Conservation (phyloP, 2,113 vertebrate species). For the Beaufortia kweichowensis region DNA sequence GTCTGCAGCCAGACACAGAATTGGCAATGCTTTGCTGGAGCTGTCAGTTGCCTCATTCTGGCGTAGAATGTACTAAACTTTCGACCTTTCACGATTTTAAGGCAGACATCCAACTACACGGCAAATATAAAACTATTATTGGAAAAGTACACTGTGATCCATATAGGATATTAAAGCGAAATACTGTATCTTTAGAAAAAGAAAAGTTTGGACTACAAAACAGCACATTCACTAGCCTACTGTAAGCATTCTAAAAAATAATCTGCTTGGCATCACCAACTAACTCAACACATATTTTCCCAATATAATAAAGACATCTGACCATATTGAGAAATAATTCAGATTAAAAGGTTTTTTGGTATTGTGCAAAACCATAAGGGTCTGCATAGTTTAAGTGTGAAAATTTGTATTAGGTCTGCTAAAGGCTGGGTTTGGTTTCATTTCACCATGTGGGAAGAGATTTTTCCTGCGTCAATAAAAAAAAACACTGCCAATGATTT, state of each 20-base stretch:
- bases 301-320: too few species aligned
- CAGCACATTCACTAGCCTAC: too few species aligned
- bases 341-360: too few species aligned
- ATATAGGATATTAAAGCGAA: too few species aligned
- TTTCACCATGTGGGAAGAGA: conserved; percentile 34
- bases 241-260: too few species aligned
- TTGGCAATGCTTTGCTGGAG: not conserved
- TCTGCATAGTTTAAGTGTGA: not conserved
- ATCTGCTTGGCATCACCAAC: too few species aligned
- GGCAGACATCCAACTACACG: not conserved
- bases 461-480: conserved; percentile 34
- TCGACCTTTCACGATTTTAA: not conserved
- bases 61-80: conserved; percentile 6
- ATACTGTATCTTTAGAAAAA: not conserved
- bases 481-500: conserved; percentile 33
- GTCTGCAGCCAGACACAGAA: conserved; percentile 11
- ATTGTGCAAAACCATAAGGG: not conserved
- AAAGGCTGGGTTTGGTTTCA: conserved; percentile 10
- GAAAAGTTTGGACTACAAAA: not conserved
- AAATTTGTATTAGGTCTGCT: not conserved
- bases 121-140: not conserved
- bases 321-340: too few species aligned
- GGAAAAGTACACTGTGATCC: not conserved
- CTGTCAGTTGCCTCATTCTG: not conserved
- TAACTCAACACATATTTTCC: too few species aligned